These are phyloP conservation scores for Rhodinocichla rosea DNA, from an alignment of 2,113 vertebrate species.

Conservation along the genomic window DNA sequence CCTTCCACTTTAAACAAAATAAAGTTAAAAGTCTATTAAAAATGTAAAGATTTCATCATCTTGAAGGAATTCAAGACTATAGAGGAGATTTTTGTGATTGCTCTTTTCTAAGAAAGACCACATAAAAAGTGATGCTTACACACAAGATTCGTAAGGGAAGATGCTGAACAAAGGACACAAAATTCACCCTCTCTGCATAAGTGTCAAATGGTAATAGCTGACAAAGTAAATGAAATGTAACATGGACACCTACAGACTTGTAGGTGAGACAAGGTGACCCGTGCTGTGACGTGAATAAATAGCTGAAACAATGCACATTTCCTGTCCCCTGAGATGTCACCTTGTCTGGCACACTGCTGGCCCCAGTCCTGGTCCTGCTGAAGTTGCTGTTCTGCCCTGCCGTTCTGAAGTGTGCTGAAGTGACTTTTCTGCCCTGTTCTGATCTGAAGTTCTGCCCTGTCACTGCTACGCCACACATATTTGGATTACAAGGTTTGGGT, in stretches of 20 bases:
- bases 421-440: background rate
- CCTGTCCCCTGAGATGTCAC: background rate
- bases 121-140: background rate
- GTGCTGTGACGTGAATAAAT: background rate
- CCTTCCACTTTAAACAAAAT: background rate
- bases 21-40: background rate
- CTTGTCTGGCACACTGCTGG: background rate
- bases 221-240: background rate
- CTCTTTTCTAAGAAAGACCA: background rate
- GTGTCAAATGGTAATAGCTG: background rate
- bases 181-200: background rate
- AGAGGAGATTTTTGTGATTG: background rate
- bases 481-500: background rate
- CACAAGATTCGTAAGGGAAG: background rate
- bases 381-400: background rate
- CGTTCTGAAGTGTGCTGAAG: background rate
- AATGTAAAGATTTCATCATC: background rate
- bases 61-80: background rate
- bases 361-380: background rate
- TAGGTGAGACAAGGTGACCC: background rate
- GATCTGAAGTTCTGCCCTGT: background rate
- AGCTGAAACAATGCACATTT: background rate
- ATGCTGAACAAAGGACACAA: background rate
- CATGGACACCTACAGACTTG: background rate
- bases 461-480: rapidly evolving